Base-by-base conservation (phyloP, 2,113 vertebrate genomes). In the Catagonus wagneri region DNA sequence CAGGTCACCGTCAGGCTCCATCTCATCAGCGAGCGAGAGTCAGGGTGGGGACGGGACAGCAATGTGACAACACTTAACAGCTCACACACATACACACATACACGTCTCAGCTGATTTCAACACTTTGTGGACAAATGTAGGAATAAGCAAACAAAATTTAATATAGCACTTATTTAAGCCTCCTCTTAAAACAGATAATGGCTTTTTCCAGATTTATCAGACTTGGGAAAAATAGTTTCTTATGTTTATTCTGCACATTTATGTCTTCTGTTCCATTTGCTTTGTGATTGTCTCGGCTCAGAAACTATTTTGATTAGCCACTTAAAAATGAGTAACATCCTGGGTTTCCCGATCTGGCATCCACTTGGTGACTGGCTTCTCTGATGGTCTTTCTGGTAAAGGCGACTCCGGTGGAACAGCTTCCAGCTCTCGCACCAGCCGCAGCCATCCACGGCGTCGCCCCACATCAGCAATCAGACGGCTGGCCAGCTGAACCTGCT, bases 401-500 rank as follows among this genome's bases (percentile, higher is more conserved):
- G 98, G 96, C 96, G 99, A 84, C 98, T 99, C 96, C 98, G 99
- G 63, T 99, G 99, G 99, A 99, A 99, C 29, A 99, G 99, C 97
- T 99, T 99, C 98, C 99, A 99, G 98, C 99, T 99, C 87, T 99
- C 99, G 12, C 99, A 99, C 97, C 98, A 98, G 90, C 98, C 99
- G 9, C 99, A 98, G 98, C 98, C 98, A 32, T 99, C 99, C 11
- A 96, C 99, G 2, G 99, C 99, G 6, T 99, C 99, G 0, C 98
- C 99, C 90, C 99, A 99, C 97, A 99, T 99, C 96, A 99, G 99
- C 98, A 99, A 98, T 98, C 99, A 99, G 97, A 99, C 99, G 15
- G 99, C 99, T 71, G 98, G 98, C 79, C 99, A 99, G 96, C 99
- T 99, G 96, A 99, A 99, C 95, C 98, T 99, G 85, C 98, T 99